These are phyloP conservation scores for Dermolepida albohirtum DNA, from an alignment of 2,888 invertebrate genomes.

Conservation along the genomic window DNA sequence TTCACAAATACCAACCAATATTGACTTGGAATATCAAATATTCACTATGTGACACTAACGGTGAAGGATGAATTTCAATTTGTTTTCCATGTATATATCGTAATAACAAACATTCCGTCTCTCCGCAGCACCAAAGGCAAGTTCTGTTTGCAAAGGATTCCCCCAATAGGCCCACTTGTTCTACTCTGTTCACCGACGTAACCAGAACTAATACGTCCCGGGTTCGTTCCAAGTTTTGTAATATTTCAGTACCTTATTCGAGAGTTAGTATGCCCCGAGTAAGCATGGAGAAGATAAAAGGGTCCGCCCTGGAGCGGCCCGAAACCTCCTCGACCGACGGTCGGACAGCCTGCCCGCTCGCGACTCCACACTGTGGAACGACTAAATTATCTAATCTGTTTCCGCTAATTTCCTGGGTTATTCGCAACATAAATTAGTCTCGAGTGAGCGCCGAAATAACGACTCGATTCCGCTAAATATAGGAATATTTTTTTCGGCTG, in stretches of 20 bases:
- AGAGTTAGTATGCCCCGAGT: slow-evolving; percentile 8
- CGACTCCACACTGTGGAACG: slow-evolving; percentile 25
- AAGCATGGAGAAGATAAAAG: slow-evolving; percentile 8
- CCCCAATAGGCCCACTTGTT: slow-evolving; percentile 10
- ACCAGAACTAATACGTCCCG: slow-evolving; percentile 18
- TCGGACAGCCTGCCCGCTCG: background rate
- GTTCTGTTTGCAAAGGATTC: slow-evolving; percentile 1
- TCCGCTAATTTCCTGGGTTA: slow-evolving; percentile 34
- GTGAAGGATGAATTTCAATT: too few species aligned
- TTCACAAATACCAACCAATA: too few species aligned
- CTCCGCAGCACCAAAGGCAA: background rate
- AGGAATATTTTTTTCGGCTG: slow-evolving; percentile 22
- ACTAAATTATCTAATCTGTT: slow-evolving; percentile 35
- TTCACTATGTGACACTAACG: too few species aligned
- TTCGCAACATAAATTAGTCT: slow-evolving; percentile 27
- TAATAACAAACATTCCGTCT: background rate
- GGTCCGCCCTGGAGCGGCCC: slow-evolving; percentile 13
- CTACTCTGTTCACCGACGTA: slow-evolving; percentile 16
- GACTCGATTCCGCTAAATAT: slow-evolving; percentile 29
- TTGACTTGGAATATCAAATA: too few species aligned
- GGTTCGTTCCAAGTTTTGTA: slow-evolving; percentile 21
- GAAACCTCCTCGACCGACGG: slow-evolving; percentile 15
- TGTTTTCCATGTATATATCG: too few species aligned
- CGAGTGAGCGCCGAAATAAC: slow-evolving; percentile 33
- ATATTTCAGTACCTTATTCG: slow-evolving; percentile 28